Percentiles rank a stretch among this genome's conserved stretches.
phyloP scores from a whole-genome alignment of 2,113 vertebrate genomes.

The Ammodytes dubius region DNA sequence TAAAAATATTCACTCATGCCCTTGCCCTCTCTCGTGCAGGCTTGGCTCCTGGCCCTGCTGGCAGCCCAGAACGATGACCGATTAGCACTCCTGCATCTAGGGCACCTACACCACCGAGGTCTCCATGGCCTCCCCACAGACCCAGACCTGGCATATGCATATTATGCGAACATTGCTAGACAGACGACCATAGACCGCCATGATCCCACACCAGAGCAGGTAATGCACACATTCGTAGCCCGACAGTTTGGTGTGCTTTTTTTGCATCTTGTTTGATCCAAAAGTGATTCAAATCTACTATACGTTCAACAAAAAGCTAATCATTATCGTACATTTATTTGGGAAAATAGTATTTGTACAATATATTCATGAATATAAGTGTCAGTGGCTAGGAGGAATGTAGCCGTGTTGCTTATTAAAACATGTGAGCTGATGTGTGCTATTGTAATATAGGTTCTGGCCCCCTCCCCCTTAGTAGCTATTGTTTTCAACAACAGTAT shows the following conservation, averaged over 20 bases:
- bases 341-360: not conserved
- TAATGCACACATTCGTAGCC: slow-evolving; percentile 19
- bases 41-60: slow-evolving; percentile 81
- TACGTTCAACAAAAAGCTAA: not conserved
- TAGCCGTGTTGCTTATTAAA: not conserved
- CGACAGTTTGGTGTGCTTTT: not conserved
- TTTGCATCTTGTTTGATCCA: not conserved
- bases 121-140: slow-evolving; percentile 71
- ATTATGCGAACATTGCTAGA: slow-evolving; percentile 85
- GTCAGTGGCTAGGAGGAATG: not conserved
- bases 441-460: slow-evolving; percentile 1
- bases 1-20: not conserved
- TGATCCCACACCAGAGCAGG: slow-evolving; percentile 79
- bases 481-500: slow-evolving; percentile 10
- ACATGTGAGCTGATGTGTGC: slow-evolving; percentile 19
- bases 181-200: slow-evolving; percentile 80
- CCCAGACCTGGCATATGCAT: slow-evolving; percentile 83
- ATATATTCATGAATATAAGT: slow-evolving; percentile 4
- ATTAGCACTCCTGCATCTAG: slow-evolving; percentile 81
- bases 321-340: not conserved
- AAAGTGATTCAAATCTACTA: not conserved
- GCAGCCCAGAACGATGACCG: slow-evolving; percentile 83
- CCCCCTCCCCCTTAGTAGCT: not conserved
- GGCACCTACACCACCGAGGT: slow-evolving; percentile 82
- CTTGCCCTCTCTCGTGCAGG: slow-evolving; percentile 67